Evolutionary conservation across 2,888 invertebrate genomes (phyloP).

Genomic region (Cryptocephalus primarius): DNA sequence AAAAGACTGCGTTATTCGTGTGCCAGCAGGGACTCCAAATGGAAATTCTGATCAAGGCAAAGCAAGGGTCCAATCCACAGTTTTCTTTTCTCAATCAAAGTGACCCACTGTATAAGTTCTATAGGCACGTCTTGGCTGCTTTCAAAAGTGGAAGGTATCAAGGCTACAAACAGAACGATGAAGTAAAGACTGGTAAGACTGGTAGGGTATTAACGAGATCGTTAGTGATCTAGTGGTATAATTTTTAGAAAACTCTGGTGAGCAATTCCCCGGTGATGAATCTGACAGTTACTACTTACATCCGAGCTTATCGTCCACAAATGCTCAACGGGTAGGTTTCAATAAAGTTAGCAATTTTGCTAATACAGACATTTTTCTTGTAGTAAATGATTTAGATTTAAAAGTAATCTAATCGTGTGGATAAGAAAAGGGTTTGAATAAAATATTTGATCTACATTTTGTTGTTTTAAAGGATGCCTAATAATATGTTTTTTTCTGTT

Average conservation of each 20-base stretch:
- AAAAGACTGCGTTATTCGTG: conserved; percentile 86
- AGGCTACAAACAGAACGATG: conserved; percentile 39
- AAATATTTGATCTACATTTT: conserved; percentile 34
- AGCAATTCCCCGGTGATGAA: conserved; percentile 7
- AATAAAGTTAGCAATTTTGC: conserved; percentile 6
- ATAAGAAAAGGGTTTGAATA: conserved; percentile 24
- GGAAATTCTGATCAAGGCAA: conserved; percentile 97
- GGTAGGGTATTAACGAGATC: too few relatives aligned
- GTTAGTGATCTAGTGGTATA: background rate
- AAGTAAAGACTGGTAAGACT: conserved; percentile 28
- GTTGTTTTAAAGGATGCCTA: conserved; percentile 19
- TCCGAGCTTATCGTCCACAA: conserved; percentile 59
- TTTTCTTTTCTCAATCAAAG: conserved; percentile 89
- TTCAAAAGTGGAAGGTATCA: conserved; percentile 57
- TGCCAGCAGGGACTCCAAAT: conserved; percentile 89
- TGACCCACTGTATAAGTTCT: conserved; percentile 76
- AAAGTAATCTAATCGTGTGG: conserved; percentile 5
- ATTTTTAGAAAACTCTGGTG: conserved; percentile 4
- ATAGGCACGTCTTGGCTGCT: conserved; percentile 63
- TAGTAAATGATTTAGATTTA: conserved; percentile 13
- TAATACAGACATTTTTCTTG: conserved; percentile 17
- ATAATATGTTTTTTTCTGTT: conserved; percentile 30
- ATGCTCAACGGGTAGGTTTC: conserved; percentile 53
- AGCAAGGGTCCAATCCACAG: conserved; percentile 86
- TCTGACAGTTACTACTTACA: conserved; percentile 64